Evolutionary conservation across 2,113 vertebrate species (phyloP).

Genomic region (Dicentrarchus labrax): DNA sequence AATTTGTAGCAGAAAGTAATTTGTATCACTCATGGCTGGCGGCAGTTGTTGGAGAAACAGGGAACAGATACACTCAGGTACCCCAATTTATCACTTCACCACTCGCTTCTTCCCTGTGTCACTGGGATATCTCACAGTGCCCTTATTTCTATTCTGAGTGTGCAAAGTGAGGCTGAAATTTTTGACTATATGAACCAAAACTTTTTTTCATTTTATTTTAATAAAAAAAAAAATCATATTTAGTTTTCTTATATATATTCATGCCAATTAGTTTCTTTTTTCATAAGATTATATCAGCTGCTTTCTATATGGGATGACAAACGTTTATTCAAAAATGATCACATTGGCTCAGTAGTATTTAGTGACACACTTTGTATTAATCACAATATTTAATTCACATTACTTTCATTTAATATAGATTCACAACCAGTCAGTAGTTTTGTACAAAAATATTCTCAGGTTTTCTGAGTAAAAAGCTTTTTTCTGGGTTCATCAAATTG

Average conservation of each 20-base stretch:
- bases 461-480: conserved; percentile 10
- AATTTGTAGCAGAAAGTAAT: conserved; percentile 80
- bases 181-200: conserved; percentile 2
- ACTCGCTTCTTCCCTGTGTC: conserved; percentile 39
- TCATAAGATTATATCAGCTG: too few relatives aligned
- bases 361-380: too few relatives aligned
- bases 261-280: neutral
- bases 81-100: conserved; percentile 75
- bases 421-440: neutral
- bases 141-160: conserved; percentile 41
- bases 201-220: neutral
- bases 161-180: conserved; percentile 11
- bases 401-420: neutral
- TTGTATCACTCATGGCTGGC: conserved; percentile 78
- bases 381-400: too few relatives aligned
- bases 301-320: neutral
- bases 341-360: neutral
- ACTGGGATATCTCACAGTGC: conserved; percentile 31
- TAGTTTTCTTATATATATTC: neutral
- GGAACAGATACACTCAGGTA: conserved; percentile 62
- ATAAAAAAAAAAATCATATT: neutral
- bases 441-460: neutral
- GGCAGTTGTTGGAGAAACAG: conserved; percentile 72
- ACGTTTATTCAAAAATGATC: neutral
- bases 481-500: neutral